These are phyloP conservation scores for Larimichthys polyactis DNA, from an alignment of 2,113 vertebrate genomes.

Conservation along the genomic window DNA sequence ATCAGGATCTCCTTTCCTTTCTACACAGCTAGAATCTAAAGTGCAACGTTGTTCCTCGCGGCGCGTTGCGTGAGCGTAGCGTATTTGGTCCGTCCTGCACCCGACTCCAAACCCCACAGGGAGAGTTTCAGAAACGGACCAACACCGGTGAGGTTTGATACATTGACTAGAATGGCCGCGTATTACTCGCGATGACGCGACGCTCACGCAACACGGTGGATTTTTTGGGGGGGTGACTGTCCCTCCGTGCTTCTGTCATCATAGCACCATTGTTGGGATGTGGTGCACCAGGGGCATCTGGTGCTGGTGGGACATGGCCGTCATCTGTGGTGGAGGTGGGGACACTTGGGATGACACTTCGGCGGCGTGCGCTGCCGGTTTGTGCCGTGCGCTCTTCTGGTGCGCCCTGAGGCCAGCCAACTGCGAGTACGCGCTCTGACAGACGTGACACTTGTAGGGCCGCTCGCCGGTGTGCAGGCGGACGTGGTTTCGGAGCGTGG, in stretches of 20 bases:
- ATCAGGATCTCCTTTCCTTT: conserved; percentile 5
- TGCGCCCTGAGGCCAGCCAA: conserved; percentile 96
- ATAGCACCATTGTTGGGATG: conserved; percentile 94
- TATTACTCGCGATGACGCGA: too few species aligned
- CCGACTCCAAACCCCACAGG: too few species aligned
- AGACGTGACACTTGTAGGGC: conserved; percentile 98
- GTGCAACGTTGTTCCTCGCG: conserved; percentile 65
- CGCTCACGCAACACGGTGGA: too few species aligned
- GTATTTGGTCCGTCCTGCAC: too few species aligned
- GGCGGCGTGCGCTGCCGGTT: conserved; percentile 80
- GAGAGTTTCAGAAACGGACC: too few species aligned
- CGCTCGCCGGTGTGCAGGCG: conserved; percentile 98
- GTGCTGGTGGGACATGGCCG: conserved; percentile 81
- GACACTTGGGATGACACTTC: conserved; percentile 80
- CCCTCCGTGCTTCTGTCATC: conserved; percentile 69
- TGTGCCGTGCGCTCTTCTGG: conserved; percentile 97
- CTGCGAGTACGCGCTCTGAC: conserved; percentile 98
- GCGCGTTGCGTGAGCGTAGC: too few species aligned
- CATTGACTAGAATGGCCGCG: too few species aligned
- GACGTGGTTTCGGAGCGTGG: conserved; percentile 97
- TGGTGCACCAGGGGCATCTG: conserved; percentile 88
- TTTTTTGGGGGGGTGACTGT: neutral
- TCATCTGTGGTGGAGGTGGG: conserved; percentile 81
- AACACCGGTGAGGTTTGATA: too few species aligned
- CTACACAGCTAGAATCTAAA: conserved; percentile 64